phyloP scores from a whole-genome alignment of 2,888 invertebrate genomes.

The Parnassius smintheus region DNA sequence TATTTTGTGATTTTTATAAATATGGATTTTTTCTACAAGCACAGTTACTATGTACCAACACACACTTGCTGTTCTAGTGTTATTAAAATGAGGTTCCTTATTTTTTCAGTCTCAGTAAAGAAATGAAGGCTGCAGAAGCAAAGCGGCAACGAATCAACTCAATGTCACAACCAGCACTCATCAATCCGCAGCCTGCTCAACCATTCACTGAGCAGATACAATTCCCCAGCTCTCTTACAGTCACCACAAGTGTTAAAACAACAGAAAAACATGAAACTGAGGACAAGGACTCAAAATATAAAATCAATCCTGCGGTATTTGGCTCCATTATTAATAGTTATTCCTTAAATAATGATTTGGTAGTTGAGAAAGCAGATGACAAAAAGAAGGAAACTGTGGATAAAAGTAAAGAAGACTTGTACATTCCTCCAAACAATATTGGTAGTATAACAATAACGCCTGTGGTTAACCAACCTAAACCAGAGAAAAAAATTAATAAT shows the following conservation, averaged over 20 bases:
- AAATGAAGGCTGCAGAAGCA: constrained; percentile 58
- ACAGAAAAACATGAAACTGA: constrained; percentile 37
- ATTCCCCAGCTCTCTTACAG: constrained; percentile 72
- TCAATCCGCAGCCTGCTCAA: constrained; percentile 27
- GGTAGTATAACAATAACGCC: constrained; percentile 76
- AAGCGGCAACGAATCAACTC: constrained; percentile 59
- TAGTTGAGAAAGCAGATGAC: constrained; percentile 55
- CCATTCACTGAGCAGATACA: constrained; percentile 59
- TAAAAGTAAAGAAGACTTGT: constrained; percentile 56
- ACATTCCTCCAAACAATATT: constrained; percentile 66
- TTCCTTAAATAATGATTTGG: constrained; percentile 53
- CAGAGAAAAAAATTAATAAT: constrained; percentile 44
- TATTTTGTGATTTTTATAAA: too few relatives aligned
- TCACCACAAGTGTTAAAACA: constrained; percentile 53
- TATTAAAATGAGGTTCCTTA: background rate
- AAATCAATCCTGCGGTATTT: constrained; percentile 40
- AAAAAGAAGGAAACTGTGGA: constrained; percentile 44
- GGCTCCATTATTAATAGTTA: constrained; percentile 52
- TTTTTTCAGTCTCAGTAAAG: constrained; percentile 67
- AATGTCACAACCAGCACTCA: constrained; percentile 37
- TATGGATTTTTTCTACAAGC: too few relatives aligned
- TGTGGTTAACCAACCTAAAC: constrained; percentile 49
- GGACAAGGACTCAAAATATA: constrained; percentile 40
- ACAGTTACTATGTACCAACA: too few relatives aligned
- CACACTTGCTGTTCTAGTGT: too few relatives aligned